A percentile compares a stretch with the other conserved stretches of the same genome.
phyloP scores from a whole-genome alignment of 2,797 vertebrate genomes.

The Melanotaenia maccullochi region DNA sequence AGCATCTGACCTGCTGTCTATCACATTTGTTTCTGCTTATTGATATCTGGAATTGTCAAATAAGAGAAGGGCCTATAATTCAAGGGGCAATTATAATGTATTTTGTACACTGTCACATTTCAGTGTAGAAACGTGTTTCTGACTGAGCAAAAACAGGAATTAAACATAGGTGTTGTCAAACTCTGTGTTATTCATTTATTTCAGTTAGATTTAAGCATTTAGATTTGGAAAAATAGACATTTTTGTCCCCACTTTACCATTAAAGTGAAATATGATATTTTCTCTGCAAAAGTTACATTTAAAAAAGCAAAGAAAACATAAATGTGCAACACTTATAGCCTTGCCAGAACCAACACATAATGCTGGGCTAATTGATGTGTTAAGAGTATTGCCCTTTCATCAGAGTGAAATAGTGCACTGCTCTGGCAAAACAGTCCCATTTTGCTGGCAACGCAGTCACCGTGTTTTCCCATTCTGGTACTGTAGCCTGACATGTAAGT shows the following conservation, averaged over 20 bases:
- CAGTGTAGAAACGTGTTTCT: not conserved
- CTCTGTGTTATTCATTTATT: no score
- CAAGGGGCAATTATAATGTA: not conserved
- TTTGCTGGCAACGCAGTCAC: conserved; percentile 35
- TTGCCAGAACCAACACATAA: conserved; percentile 3
- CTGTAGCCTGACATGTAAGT: conserved; percentile 61
- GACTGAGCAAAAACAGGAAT: not conserved
- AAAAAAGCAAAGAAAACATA: not conserved
- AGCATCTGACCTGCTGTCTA: conserved; percentile 1
- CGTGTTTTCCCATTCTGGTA: conserved; percentile 51
- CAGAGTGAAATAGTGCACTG: conserved; percentile 38
- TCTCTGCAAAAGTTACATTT: not conserved
- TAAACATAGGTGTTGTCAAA: not conserved
- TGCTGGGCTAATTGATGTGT: not conserved
- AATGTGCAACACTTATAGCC: conserved; percentile 5
- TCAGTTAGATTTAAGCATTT: not conserved
- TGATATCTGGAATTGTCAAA: conserved; percentile 14
- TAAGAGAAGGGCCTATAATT: not conserved
- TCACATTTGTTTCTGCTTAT: conserved; percentile 14
- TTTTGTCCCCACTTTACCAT: not conserved
- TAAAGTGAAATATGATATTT: not conserved
- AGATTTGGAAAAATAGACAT: not conserved
- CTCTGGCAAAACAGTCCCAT: conserved; percentile 46
- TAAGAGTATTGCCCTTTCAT: conserved; percentile 28
- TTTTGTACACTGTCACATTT: not conserved